Conservation (phyloP, 2,888 invertebrate genomes). For the Cephalotes varians region DNA sequence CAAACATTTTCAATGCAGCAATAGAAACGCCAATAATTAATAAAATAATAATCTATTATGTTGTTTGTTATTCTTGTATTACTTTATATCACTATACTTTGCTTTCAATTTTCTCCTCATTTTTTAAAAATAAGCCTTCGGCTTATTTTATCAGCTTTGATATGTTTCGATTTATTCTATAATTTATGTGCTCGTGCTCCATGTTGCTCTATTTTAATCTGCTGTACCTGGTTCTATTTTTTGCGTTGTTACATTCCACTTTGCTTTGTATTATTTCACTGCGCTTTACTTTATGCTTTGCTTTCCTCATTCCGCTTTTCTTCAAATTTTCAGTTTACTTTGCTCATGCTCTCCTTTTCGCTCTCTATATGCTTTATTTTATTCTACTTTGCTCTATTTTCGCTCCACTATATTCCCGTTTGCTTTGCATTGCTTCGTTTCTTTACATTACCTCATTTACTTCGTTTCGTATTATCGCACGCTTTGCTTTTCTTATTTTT, state of each 20-base stretch:
- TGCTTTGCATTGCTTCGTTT: constrained; percentile 33
- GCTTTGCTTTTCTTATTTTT: constrained; percentile 16
- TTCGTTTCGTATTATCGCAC: not conserved
- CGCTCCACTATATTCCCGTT: not conserved
- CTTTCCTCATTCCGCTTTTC: not conserved
- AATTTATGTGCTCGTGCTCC: not conserved
- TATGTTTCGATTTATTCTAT: constrained; percentile 9
- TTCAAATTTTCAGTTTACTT: not conserved
- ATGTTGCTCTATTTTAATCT: not conserved
- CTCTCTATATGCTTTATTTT: constrained; percentile 12
- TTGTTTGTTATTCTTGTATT: not conserved
- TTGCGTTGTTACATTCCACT: constrained; percentile 15
- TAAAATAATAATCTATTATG: constrained; percentile 27
- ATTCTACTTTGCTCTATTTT: not conserved
- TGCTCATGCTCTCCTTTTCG: not conserved
- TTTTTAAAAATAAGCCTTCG: not conserved
- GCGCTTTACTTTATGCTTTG: constrained; percentile 20
- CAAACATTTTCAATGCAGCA: not conserved
- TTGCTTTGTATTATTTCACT: constrained; percentile 29
- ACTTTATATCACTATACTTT: not conserved
- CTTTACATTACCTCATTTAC: constrained; percentile 26
- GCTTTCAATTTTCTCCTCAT: not conserved
- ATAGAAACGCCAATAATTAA: constrained; percentile 7
- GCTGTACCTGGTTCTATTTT: constrained; percentile 3
- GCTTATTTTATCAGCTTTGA: not conserved